A percentile compares a stretch with the other conserved stretches of the same genome.
Evolutionary conservation across 2,888 invertebrate genomes (phyloP).

Genomic region (Notodonta dromedarius): DNA sequence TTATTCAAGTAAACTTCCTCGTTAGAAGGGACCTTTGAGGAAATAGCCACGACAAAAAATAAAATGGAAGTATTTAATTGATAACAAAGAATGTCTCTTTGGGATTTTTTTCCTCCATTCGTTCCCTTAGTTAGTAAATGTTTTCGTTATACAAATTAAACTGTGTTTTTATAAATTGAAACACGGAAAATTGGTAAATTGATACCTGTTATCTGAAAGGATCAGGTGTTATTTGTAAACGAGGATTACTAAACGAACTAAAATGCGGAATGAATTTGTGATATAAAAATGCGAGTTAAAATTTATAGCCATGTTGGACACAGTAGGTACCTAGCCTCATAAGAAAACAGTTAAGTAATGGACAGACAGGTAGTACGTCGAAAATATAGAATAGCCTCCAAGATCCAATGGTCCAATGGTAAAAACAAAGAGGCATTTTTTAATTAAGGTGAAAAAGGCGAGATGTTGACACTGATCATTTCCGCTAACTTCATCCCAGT

Average conservation of each 20-base stretch:
- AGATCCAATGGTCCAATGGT: no score
- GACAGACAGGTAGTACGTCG: no score
- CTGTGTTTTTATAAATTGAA: not conserved
- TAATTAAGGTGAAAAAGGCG: no score
- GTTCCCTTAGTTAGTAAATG: slow-evolving; percentile 16
- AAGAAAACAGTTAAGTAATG: no score
- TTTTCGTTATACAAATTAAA: slow-evolving; percentile 4
- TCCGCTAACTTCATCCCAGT: no score
- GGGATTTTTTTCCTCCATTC: slow-evolving; percentile 25
- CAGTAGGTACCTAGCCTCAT: no score
- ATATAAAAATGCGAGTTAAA: not conserved
- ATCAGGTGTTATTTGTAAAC: not conserved
- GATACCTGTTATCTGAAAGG: not conserved
- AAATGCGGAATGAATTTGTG: not conserved
- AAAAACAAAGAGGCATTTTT: no score
- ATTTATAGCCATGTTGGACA: no score
- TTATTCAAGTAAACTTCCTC: slow-evolving; percentile 17
- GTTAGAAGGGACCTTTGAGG: slow-evolving; percentile 48
- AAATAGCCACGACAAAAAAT: slow-evolving; percentile 64
- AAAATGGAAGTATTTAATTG: slow-evolving; percentile 77
- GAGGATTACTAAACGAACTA: not conserved
- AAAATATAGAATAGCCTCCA: no score
- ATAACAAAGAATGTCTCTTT: slow-evolving; percentile 64
- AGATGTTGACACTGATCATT: no score
- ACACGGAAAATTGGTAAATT: not conserved